Conservation (phyloP, 2,888 invertebrate species). For the Phengaris alcon region DNA sequence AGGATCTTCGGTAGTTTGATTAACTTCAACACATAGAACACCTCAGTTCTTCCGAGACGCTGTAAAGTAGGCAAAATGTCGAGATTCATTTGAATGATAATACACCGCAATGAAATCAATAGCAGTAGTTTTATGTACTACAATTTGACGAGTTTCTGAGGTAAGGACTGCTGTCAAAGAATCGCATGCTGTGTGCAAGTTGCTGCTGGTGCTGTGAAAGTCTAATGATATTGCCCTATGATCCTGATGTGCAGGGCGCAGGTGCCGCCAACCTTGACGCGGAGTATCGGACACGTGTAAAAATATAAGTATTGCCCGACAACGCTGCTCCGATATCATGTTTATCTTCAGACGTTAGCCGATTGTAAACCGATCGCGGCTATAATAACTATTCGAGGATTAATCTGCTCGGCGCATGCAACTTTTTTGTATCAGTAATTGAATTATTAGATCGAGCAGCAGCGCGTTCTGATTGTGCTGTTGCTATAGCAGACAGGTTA, state of each 20-base stretch:
- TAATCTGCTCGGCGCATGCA: neutral
- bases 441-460: neutral
- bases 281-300: constrained; percentile 1
- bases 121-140: too few relatives aligned
- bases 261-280: neutral
- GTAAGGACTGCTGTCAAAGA: too few relatives aligned
- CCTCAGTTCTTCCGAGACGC: too few relatives aligned
- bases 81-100: too few relatives aligned
- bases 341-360: neutral
- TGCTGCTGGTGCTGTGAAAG: too few relatives aligned
- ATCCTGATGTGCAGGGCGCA: neutral
- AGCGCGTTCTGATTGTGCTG: neutral
- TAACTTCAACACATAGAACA: too few relatives aligned
- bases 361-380: neutral
- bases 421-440: neutral
- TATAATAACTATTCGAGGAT: neutral
- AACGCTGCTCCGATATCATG: neutral
- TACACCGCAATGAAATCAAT: too few relatives aligned
- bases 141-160: too few relatives aligned
- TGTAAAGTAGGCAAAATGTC: too few relatives aligned
- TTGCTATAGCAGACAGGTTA: neutral
- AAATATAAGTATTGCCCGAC: neutral
- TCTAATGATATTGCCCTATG: neutral
- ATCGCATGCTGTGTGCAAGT: too few relatives aligned
- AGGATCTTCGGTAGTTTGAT: too few relatives aligned